These are phyloP conservation scores for Ips typographus DNA, from an alignment of 1,140 invertebrate genomes.

Conservation along the genomic window DNA sequence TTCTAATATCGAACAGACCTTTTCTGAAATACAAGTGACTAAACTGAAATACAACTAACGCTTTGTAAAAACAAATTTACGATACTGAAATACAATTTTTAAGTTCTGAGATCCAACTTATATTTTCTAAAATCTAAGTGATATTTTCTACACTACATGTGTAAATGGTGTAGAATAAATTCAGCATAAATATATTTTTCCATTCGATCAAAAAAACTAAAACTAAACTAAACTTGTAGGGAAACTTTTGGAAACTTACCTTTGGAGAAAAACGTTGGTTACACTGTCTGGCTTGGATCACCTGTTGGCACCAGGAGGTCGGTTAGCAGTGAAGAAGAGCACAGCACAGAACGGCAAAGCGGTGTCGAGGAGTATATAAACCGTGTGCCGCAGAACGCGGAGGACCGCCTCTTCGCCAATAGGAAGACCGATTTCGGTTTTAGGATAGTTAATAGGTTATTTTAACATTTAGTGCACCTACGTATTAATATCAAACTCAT, in stretches of 20 bases:
- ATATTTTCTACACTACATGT: too few species aligned
- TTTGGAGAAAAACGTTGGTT: background rate
- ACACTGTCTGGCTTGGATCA: slow-evolving; percentile 2
- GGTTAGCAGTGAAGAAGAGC: slow-evolving; percentile 27
- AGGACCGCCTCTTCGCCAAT: slow-evolving; percentile 35
- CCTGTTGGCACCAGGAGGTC: slow-evolving; percentile 24
- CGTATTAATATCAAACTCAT: slow-evolving; percentile 14
- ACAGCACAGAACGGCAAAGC: slow-evolving; percentile 24
- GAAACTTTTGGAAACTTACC: slow-evolving; percentile 10
- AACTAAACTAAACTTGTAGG: background rate
- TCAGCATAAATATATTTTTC: too few species aligned
- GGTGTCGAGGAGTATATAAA: slow-evolving; percentile 29
- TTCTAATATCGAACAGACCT: too few species aligned
- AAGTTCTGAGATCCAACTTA: too few species aligned
- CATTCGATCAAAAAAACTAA: too few species aligned
- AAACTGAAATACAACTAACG: too few species aligned
- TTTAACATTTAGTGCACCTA: slow-evolving; percentile 30
- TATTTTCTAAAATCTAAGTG: too few species aligned
- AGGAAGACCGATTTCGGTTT: slow-evolving; percentile 19
- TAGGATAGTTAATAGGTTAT: slow-evolving; percentile 33
- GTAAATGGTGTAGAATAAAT: too few species aligned
- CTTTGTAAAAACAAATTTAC: too few species aligned
- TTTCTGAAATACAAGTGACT: too few species aligned
- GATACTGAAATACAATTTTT: too few species aligned
- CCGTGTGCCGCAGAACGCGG: slow-evolving; percentile 10